A percentile compares a stretch with the other conserved stretches of the same genome.
These are phyloP conservation scores for Scaptomyza polygonia DNA, from an alignment of 2,888 invertebrate species.

Conservation along the genomic window DNA sequence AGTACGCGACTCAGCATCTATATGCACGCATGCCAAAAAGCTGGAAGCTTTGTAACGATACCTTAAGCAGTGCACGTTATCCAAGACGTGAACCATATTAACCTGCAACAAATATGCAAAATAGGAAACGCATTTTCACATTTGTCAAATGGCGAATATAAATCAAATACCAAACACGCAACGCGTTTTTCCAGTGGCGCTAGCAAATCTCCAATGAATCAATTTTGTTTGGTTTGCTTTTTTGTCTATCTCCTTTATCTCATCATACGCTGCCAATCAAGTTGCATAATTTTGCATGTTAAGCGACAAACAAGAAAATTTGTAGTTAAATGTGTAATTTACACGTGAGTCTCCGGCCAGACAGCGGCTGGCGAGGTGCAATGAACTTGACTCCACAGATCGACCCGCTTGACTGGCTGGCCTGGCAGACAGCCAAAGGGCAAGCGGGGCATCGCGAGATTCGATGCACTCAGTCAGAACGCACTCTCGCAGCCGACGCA, in stretches of 20 bases:
- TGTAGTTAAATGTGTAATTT: constrained; percentile 39
- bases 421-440: constrained; percentile 62
- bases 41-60: constrained; percentile 13
- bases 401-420: constrained; percentile 69
- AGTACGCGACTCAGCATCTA: background rate
- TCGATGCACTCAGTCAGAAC: constrained; percentile 52
- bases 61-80: background rate
- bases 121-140: constrained; percentile 39
- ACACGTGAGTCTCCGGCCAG: constrained; percentile 65
- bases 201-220: constrained; percentile 63
- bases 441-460: constrained; percentile 29
- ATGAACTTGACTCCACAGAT: constrained; percentile 70
- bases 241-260: constrained; percentile 3
- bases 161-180: constrained; percentile 24
- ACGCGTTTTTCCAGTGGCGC: constrained; percentile 41
- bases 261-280: constrained; percentile 60
- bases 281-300: constrained; percentile 71
- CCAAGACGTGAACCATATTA: background rate
- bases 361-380: constrained; percentile 49
- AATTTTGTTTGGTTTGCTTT: constrained; percentile 31
- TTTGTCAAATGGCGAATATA: constrained; percentile 17
- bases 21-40: background rate
- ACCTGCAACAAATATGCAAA: constrained; percentile 30
- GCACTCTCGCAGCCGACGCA: constrained; percentile 12
- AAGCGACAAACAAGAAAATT: constrained; percentile 19